phyloP scores from a whole-genome alignment of 2,888 invertebrate species.

The Stratiomys singularior region DNA sequence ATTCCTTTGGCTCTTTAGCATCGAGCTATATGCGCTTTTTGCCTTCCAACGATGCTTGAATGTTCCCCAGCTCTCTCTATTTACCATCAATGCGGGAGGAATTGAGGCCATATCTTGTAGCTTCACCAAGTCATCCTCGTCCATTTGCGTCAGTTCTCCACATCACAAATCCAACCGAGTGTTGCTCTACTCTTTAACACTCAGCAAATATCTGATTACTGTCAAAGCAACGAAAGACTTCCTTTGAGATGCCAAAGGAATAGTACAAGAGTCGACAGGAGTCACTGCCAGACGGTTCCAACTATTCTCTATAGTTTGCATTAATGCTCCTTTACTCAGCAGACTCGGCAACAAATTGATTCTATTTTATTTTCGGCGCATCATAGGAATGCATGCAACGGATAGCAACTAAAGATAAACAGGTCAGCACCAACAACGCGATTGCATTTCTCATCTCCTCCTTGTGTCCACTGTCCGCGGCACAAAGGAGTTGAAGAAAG shows the following conservation, averaged over 20 bases:
- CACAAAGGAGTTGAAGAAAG: too few species aligned
- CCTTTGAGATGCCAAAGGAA: conserved; percentile 1
- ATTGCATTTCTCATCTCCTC: not conserved
- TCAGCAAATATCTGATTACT: conserved; percentile 40
- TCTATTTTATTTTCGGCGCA: not conserved
- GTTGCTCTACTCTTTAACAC: not conserved
- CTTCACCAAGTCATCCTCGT: not conserved
- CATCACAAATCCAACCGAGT: not conserved
- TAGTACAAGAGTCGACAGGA: not conserved
- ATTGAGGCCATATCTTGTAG: not conserved
- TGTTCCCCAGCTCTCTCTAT: not conserved
- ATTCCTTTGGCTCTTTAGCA: conserved; percentile 21
- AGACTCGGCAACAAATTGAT: not conserved
- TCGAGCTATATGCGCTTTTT: conserved; percentile 23
- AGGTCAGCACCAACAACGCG: not conserved
- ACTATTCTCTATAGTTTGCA: not conserved
- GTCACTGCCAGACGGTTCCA: not conserved
- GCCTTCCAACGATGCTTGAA: conserved; percentile 3
- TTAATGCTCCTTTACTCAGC: too few species aligned
- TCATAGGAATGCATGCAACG: not conserved
- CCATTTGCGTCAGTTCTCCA: not conserved
- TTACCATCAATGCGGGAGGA: not conserved
- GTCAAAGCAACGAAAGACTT: conserved; percentile 30
- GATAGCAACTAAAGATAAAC: not conserved
- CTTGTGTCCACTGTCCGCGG: too few species aligned